phyloP scores from a whole-genome alignment of 2,113 vertebrate genomes.

The Gnathonemus longibarbis region DNA sequence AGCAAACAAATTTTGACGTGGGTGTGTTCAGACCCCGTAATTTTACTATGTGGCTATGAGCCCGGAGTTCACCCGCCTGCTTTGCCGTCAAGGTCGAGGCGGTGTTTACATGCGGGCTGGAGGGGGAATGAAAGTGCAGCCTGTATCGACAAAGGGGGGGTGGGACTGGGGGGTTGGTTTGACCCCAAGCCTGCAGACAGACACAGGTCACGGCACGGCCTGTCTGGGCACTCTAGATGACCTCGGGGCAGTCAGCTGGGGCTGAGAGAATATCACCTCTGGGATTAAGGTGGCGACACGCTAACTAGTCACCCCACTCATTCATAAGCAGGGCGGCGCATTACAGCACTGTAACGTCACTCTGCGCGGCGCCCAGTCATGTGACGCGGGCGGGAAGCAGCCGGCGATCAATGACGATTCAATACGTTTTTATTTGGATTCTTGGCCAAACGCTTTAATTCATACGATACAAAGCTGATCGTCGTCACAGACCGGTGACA shows the following conservation, averaged over 20 bases:
- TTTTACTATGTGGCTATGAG: not conserved
- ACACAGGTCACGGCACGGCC: conserved; percentile 58
- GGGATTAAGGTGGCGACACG: conserved; percentile 66
- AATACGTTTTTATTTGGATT: not conserved
- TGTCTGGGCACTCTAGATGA: conserved; percentile 63
- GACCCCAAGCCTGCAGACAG: conserved; percentile 64
- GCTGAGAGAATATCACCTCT: conserved; percentile 66
- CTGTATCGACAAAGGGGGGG: conserved; percentile 14
- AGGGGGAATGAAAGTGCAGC: not conserved
- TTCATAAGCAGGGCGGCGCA: conserved; percentile 29
- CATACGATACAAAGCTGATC: not conserved
- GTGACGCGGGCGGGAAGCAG: conserved; percentile 19
- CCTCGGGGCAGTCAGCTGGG: conserved; percentile 46
- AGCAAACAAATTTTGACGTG: not conserved
- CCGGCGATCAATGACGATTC: not conserved
- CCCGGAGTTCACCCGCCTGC: not conserved
- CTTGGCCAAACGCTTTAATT: not conserved
- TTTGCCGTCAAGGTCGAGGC: conserved; percentile 23
- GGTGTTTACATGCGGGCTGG: conserved; percentile 12
- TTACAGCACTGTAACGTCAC: conserved; percentile 57
- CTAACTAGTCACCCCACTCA: conserved; percentile 51
- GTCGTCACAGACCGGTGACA: not conserved
- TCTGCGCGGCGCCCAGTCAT: conserved; percentile 33
- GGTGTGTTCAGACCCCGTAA: not conserved
- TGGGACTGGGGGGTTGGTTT: conserved; percentile 18